Base-by-base conservation (phyloP, 2,797 vertebrate species). In the Microcaecilia unicolor region DNA sequence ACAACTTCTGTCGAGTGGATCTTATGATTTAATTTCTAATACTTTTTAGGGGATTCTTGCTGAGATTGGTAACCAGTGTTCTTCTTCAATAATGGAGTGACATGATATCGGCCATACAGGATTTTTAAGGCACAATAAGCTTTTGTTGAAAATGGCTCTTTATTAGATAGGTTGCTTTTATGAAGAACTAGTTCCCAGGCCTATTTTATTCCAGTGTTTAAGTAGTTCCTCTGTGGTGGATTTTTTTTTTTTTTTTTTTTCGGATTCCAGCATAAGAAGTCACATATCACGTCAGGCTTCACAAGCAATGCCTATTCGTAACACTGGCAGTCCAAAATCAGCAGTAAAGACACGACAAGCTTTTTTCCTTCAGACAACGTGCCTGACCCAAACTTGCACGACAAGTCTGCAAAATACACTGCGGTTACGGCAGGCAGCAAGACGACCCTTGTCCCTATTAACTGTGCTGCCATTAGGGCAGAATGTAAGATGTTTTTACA, bases 401-500 rank as follows among this genome's bases (percentile, higher is more conserved):
- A 57, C 91, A 94, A 85, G 92, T 97, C 89, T 97, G 93, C 87
- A 93, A 88, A 92, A 93, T 61, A 82, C 93, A 75, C 91, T 98
- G 68, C 88, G 83, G 78, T 88, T 96, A 88, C 92, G 90, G 78
- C 92, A 91, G 48, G 92, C 93, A 33, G 93, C 92, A 15, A 89
- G 93, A 85, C 88, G 90, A 61, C 93, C 93, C 60, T 98, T 93
- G 85, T 93, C 78, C 92, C 93, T 84, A 95, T 98, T 93, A 96
- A 98, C 89, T 93, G 89, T 91, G 93, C 91, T 80, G 91, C 93
- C 88, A 87, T 98, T 91, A 96, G 93, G 91, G 93, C 93, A 89
- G 91, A 98, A 92, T 98, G 93, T 97, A 96, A 98, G 93, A 94
- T 87, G 88, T 86, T 93, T 91, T 95, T 93, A 83, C 92, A 92